Evolutionary conservation across 2,888 invertebrate genomes (phyloP), one percentile per base, ranked within the genome.

Genomic region (Invenusta paracnida): DNA sequence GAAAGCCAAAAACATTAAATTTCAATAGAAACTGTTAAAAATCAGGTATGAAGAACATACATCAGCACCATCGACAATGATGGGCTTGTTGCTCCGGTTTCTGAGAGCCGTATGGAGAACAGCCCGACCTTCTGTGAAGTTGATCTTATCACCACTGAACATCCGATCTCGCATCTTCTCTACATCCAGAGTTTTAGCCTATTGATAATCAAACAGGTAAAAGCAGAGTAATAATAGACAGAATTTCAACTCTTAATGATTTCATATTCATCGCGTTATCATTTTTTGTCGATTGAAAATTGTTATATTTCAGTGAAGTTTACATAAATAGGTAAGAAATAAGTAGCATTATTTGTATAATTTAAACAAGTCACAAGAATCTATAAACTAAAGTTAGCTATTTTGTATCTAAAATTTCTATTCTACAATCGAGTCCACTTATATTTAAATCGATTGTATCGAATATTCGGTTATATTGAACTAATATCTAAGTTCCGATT

Each of bases 81-180:
- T 95, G 0, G 96, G 94, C 5, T 91, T 92, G 31, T 95, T 95
- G 87, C 93, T 92, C 82, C 96, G 93, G 92, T 98, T 97, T 85
- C 99, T 94, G 79, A 99, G 93, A 0, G 99, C 99, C 25, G 95
- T 93, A 91, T 99, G 99, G 5, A 99, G 93, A 0, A 99, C 99
- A 23, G 98, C 95, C 85, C 99, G 94, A 90, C 95, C 94, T 92
- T 99, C 99, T 0, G 99, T 99, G 90, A 97, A 96, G 93, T 99
- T 99, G 88, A 99, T 98, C 91, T 95, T 96, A 89, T 95, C 93
- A n/a, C 98, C 99, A 82, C 89, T 89, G 90, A 94, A 98, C 98
- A 99, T 97, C 29, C 95, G 95, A 92, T 95, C 94, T 88, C 98
- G 93, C 30, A 96, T 95, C 89, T 94, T 93, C 90, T 95, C 95